Conservation (phyloP, 1,140 invertebrate species). For the Caenorhabditis briggsae region DNA sequence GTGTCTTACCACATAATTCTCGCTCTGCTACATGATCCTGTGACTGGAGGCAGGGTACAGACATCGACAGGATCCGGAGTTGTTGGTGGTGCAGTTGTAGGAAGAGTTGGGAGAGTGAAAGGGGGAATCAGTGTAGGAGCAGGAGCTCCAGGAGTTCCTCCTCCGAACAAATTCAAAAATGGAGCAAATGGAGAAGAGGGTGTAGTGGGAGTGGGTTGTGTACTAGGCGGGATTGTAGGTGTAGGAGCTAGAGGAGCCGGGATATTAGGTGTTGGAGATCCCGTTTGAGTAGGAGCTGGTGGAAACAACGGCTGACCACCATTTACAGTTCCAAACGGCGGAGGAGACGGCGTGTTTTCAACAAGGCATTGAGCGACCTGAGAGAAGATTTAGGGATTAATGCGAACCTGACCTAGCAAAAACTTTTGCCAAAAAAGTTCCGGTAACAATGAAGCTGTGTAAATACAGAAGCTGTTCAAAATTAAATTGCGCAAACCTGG, state of each 20-base stretch:
- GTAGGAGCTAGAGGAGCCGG: slow-evolving; percentile 25
- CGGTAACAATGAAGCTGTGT: too few species aligned
- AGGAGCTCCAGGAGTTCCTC: not conserved
- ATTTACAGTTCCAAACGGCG: slow-evolving; percentile 19
- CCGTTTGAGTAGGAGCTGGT: not conserved
- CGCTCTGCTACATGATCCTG: slow-evolving; percentile 62
- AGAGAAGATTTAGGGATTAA: not conserved
- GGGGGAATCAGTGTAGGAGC: slow-evolving; percentile 18
- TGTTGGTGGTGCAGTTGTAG: slow-evolving; percentile 48
- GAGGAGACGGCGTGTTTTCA: not conserved
- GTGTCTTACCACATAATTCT: slow-evolving; percentile 60
- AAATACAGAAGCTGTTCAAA: too few species aligned
- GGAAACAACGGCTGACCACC: slow-evolving; percentile 19
- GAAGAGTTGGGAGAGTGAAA: slow-evolving; percentile 54
- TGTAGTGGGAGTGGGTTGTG: slow-evolving; percentile 20
- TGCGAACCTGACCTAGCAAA: not conserved
- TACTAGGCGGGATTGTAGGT: not conserved
- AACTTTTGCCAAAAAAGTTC: not conserved
- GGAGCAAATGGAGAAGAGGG: slow-evolving; percentile 55
- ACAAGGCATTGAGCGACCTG: slow-evolving; percentile 30
- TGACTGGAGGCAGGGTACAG: slow-evolving; percentile 62
- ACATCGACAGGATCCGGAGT: slow-evolving; percentile 56
- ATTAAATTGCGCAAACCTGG: not conserved
- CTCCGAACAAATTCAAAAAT: slow-evolving; percentile 55
- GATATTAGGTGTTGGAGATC: slow-evolving; percentile 7